A percentile compares a stretch with the other conserved stretches of the same genome.
Conservation (phyloP, 2,113 vertebrate species). For the Puma concolor region DNA sequence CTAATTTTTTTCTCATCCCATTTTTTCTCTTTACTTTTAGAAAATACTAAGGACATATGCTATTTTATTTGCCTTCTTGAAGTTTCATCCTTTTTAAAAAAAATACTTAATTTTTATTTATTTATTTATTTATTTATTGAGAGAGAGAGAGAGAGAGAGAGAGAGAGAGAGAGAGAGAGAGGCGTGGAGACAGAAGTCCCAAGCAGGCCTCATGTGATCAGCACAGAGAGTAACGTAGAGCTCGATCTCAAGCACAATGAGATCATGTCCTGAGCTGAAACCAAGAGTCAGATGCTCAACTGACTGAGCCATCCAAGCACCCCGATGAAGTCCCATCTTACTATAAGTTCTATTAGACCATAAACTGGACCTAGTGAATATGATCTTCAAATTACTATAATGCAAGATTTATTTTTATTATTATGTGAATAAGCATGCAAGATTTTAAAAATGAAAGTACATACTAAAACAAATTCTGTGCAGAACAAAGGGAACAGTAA, state of each 20-base stretch:
- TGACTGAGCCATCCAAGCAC: too few species aligned
- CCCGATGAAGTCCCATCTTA: not conserved
- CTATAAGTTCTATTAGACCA: not conserved
- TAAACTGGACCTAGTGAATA: not conserved
- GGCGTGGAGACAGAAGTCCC: too few species aligned
- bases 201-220: too few species aligned
- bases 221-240: too few species aligned
- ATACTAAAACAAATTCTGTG: not conserved
- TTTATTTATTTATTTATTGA: too few species aligned
- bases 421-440: not conserved
- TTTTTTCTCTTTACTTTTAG: not conserved
- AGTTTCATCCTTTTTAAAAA: not conserved
- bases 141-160: too few species aligned
- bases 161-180: too few species aligned
- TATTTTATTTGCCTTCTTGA: slow-evolving; percentile 20
- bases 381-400: not conserved
- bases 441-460: not conserved
- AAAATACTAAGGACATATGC: slow-evolving; percentile 29
- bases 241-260: too few species aligned
- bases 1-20: not conserved
- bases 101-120: too few species aligned
- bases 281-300: too few species aligned
- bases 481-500: not conserved
- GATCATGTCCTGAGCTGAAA: too few species aligned
- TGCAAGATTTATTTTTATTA: not conserved